phyloP scores from a whole-genome alignment of 2,113 vertebrate species.

The Craseonycteris thonglongyai region DNA sequence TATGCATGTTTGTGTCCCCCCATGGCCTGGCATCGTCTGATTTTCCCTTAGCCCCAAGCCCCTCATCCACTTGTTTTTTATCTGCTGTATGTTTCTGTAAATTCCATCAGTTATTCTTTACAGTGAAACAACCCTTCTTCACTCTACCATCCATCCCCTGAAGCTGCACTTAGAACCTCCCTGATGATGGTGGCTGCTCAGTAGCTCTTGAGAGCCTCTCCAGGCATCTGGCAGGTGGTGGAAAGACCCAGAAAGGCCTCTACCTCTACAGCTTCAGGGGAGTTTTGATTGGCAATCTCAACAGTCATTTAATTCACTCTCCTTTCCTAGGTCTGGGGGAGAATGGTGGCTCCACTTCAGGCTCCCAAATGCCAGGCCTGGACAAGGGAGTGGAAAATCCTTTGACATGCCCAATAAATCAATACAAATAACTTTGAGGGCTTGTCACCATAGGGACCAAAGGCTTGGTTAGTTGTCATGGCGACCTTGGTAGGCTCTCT shows the following conservation, averaged over 20 bases:
- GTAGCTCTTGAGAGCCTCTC: not conserved
- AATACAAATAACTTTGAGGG: constrained; percentile 59
- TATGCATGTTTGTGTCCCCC: not conserved
- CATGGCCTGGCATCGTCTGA: not conserved
- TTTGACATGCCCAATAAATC: constrained; percentile 66
- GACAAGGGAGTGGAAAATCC: constrained; percentile 32
- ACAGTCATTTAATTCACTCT: not conserved
- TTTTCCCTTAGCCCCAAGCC: not conserved
- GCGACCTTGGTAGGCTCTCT: not conserved
- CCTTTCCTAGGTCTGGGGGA: not conserved
- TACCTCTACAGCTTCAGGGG: not conserved
- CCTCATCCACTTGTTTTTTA: not conserved
- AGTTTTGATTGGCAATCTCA: not conserved
- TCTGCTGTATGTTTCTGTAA: not conserved
- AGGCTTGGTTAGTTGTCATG: constrained; percentile 62
- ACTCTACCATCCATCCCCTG: not conserved
- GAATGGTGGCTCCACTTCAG: not conserved
- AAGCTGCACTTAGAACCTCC: not conserved
- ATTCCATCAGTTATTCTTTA: not conserved
- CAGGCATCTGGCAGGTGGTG: not conserved
- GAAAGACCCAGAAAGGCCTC: not conserved
- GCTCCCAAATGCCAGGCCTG: not conserved
- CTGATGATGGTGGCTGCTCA: not conserved
- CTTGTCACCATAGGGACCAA: constrained; percentile 59
- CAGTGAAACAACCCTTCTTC: not conserved